Conservation (phyloP, 2,888 invertebrate genomes). For the Drosophila picticornis region DNA sequence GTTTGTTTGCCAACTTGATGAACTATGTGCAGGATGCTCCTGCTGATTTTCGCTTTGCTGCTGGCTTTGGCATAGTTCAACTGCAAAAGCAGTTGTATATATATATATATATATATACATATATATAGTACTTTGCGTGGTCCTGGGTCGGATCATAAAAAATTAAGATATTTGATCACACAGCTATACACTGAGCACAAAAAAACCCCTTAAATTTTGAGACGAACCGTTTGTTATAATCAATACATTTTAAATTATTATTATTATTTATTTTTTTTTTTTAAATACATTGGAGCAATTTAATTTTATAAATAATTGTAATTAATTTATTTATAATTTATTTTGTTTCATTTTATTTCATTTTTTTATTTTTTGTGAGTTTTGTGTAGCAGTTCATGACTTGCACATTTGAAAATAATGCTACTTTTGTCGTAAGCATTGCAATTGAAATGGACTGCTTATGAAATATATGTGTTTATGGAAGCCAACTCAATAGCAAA, state of each 20-base stretch:
- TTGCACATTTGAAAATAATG: slow-evolving; percentile 8
- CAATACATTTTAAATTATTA: not conserved
- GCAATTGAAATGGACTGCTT: not conserved
- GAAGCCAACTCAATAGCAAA: not conserved
- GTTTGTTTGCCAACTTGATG: slow-evolving; percentile 74
- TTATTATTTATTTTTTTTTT: not conserved
- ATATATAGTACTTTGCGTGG: slow-evolving; percentile 23
- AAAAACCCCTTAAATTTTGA: not conserved
- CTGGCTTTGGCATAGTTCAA: slow-evolving; percentile 52
- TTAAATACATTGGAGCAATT: not conserved
- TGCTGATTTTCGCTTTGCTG: slow-evolving; percentile 45
- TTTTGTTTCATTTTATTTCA: not conserved
- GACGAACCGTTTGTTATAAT: not conserved
- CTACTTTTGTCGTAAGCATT: not conserved
- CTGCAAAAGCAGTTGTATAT: slow-evolving; percentile 39
- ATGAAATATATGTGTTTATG: not conserved
- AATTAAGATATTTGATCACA: slow-evolving; percentile 52
- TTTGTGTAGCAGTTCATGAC: slow-evolving; percentile 5
- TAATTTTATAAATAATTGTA: not conserved
- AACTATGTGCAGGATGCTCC: slow-evolving; percentile 63
- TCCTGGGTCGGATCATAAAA: slow-evolving; percentile 46
- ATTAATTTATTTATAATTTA: not conserved
- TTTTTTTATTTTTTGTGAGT: not conserved
- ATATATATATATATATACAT: slow-evolving; percentile 19
- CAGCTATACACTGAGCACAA: slow-evolving; percentile 1